Percentiles rank a stretch among this genome's conserved stretches.
phyloP scores from a whole-genome alignment of 2,888 invertebrate species.

The Tenthredo distinguenda region DNA sequence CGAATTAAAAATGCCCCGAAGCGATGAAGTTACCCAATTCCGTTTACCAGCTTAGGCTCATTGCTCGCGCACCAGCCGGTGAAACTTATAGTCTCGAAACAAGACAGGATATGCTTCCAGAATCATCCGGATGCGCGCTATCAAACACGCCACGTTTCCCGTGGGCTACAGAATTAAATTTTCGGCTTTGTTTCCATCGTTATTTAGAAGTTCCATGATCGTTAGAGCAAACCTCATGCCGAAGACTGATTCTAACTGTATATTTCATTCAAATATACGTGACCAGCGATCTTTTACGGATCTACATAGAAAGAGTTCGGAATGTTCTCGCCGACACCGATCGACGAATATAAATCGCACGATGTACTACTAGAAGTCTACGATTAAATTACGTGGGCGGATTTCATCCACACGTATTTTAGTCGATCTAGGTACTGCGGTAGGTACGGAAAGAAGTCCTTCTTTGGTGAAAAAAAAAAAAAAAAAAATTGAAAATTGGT shows the following conservation, averaged over 20 bases:
- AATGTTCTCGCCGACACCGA: slow-evolving; percentile 7
- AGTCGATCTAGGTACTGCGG: background rate
- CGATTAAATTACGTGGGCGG: background rate
- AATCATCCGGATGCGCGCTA: slow-evolving; percentile 5
- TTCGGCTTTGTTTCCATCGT: background rate
- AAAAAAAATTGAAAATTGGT: background rate
- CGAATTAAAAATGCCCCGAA: background rate
- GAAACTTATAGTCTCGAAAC: background rate
- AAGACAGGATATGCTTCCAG: background rate
- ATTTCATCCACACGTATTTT: background rate
- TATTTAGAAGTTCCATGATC: background rate
- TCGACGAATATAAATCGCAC: background rate
- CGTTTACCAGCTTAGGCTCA: background rate
- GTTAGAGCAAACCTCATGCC: background rate
- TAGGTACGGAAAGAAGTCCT: background rate
- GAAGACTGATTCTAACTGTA: background rate
- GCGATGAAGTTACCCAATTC: background rate
- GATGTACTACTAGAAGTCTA: background rate
- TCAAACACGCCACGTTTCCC: background rate
- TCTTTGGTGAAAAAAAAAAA: background rate
- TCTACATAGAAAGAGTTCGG: background rate
- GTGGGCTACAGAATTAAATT: background rate
- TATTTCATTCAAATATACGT: background rate
- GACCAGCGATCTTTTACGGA: background rate
- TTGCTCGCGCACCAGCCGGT: background rate